phyloP scores from a whole-genome alignment of 2,113 vertebrate species.

The Lepisosteus oculatus region DNA sequence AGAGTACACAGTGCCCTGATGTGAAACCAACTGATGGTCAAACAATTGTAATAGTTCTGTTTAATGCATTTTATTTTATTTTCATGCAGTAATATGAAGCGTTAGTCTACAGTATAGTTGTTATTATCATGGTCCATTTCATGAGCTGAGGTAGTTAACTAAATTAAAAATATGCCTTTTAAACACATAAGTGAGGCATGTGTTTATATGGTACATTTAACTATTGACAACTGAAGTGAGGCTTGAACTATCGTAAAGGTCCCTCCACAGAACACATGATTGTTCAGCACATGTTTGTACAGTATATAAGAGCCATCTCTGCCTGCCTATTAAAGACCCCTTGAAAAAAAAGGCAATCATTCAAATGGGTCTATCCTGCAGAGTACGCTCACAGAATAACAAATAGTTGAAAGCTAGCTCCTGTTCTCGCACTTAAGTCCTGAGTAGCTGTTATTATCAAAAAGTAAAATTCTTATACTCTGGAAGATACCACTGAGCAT shows the following conservation, averaged over 20 bases:
- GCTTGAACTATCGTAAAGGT: constrained; percentile 8
- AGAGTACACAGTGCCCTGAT: too few relatives aligned
- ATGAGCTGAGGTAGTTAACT: neutral
- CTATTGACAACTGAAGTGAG: constrained; percentile 20
- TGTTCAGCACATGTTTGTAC: neutral
- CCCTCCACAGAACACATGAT: neutral
- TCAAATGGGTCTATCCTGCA: neutral
- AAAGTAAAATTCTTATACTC: too few relatives aligned
- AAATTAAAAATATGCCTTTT: constrained; percentile 21
- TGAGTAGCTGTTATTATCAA: too few relatives aligned
- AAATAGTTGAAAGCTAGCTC: neutral
- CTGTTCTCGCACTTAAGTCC: too few relatives aligned
- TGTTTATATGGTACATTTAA: constrained; percentile 16
- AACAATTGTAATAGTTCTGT: too few relatives aligned
- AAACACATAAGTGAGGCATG: constrained; percentile 1
- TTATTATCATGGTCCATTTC: constrained; percentile 2
- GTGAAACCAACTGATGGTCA: too few relatives aligned
- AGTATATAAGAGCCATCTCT: neutral
- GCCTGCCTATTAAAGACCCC: neutral
- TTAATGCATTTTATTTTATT: neutral
- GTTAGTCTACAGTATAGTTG: neutral
- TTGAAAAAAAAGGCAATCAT: constrained; percentile 2
- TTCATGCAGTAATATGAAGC: neutral
- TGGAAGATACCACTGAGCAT: too few relatives aligned
- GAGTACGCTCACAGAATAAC: neutral